Evolutionary conservation across 2,113 vertebrate genomes (phyloP).

Genomic region (Cyphomyrus discorhynchus): DNA sequence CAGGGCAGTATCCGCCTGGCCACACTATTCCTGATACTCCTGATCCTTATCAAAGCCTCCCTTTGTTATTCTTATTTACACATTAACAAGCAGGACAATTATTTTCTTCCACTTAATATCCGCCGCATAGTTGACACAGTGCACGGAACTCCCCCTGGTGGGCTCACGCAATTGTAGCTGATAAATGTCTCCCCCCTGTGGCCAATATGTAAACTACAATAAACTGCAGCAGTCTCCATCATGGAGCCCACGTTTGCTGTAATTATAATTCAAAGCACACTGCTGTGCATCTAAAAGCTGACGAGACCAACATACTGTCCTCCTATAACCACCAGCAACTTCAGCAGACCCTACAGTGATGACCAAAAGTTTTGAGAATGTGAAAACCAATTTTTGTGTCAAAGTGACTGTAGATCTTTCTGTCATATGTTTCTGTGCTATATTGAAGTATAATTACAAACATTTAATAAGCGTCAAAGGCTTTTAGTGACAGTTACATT

Average conservation of each 20-base stretch:
- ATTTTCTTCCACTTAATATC: neutral
- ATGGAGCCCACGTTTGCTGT: neutral
- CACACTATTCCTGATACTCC: neutral
- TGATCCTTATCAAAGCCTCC: neutral
- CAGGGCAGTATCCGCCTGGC: neutral
- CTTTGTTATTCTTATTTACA: neutral
- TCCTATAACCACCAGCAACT: neutral
- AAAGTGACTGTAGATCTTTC: too few relatives aligned
- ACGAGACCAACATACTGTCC: neutral
- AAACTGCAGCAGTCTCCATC: neutral
- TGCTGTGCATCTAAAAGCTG: neutral
- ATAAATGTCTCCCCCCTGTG: neutral
- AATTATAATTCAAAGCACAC: neutral
- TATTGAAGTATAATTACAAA: too few relatives aligned
- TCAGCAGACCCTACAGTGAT: neutral
- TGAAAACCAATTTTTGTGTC: too few relatives aligned
- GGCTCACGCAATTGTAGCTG: too few relatives aligned
- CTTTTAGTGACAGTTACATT: too few relatives aligned
- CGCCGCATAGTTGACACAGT: neutral
- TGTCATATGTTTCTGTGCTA: too few relatives aligned
- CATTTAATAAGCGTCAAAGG: too few relatives aligned
- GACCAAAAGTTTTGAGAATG: too few relatives aligned
- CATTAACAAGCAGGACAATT: neutral
- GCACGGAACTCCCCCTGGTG: too few relatives aligned
- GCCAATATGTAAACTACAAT: neutral